Percentiles rank a stretch among this genome's conserved stretches.
Evolutionary conservation across 2,888 invertebrate genomes (phyloP).

Genomic region (Steinernema hermaphroditum): DNA sequence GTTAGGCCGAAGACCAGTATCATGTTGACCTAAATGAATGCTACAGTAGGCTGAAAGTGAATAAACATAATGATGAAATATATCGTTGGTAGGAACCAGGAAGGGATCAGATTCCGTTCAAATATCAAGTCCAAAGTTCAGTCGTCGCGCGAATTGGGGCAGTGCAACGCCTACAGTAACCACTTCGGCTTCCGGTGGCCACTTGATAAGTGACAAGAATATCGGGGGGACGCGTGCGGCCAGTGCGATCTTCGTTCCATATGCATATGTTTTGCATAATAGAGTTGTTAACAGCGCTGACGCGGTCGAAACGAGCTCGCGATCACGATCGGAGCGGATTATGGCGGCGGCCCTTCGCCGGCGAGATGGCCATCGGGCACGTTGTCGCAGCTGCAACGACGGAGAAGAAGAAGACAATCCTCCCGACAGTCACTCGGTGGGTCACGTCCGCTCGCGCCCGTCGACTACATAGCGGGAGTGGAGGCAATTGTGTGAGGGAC

Average conservation of each 20-base stretch:
- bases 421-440: background rate
- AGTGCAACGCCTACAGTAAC: background rate
- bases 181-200: background rate
- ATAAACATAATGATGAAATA: too few relatives aligned
- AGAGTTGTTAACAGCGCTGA: slow-evolving; percentile 20
- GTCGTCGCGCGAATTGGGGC: background rate
- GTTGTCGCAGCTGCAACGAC: background rate
- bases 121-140: too few relatives aligned
- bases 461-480: too few relatives aligned
- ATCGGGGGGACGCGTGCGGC: background rate
- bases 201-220: background rate
- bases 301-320: background rate
- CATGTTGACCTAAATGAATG: too few relatives aligned
- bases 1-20: too few relatives aligned
- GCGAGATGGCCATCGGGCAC: slow-evolving; percentile 4
- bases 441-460: background rate
- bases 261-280: slow-evolving; percentile 23
- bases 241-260: slow-evolving; percentile 2
- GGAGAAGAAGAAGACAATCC: background rate
- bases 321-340: slow-evolving; percentile 21
- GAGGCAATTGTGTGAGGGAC: too few relatives aligned
- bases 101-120: too few relatives aligned
- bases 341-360: background rate
- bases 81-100: too few relatives aligned
- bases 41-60: too few relatives aligned